Conservation (phyloP, 2,797 vertebrate genomes). For the Hemitrygon akajei region DNA sequence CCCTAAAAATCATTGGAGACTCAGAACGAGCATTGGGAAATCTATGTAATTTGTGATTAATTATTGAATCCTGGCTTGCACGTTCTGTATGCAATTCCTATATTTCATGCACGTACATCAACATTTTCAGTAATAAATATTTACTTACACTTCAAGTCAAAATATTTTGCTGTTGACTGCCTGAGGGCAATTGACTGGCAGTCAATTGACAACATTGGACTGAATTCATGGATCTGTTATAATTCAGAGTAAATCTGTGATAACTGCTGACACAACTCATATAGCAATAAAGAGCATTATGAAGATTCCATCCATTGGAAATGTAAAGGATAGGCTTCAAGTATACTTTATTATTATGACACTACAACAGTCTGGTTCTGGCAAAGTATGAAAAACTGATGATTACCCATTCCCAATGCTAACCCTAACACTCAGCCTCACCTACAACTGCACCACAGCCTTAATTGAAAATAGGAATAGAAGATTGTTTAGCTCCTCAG, state of each 20-base stretch:
- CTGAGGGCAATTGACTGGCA: neutral
- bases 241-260: neutral
- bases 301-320: neutral
- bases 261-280: neutral
- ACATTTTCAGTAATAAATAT: neutral
- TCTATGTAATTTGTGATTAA: neutral
- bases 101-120: neutral
- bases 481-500: too few species aligned
- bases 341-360: neutral
- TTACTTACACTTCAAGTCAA: neutral
- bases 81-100: neutral
- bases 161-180: neutral
- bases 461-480: too few species aligned
- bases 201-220: neutral
- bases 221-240: neutral
- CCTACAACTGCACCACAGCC: too few species aligned
- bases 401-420: neutral
- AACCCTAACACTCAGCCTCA: too few species aligned
- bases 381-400: neutral
- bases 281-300: neutral
- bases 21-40: neutral
- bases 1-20: too few species aligned
- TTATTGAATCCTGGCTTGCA: neutral
- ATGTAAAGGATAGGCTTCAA: neutral
- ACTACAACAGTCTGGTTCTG: neutral